Evolutionary conservation across 2,797 vertebrate species (phyloP).

Genomic region (Decapterus maruadsi): DNA sequence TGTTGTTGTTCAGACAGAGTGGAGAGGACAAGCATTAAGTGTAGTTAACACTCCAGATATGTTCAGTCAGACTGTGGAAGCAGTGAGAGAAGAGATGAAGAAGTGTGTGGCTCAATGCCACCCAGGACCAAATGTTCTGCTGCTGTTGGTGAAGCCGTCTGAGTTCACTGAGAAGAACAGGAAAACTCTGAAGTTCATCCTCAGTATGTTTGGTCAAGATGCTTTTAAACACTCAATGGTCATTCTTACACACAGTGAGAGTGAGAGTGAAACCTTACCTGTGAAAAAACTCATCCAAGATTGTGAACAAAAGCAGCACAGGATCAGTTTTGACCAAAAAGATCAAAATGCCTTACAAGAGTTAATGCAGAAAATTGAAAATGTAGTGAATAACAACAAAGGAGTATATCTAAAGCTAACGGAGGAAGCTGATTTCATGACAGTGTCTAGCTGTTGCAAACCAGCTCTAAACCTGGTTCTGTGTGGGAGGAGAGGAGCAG

Average conservation of each 20-base stretch:
- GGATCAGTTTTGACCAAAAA: too few relatives aligned
- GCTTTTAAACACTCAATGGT: conserved; percentile 38
- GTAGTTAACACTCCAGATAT: conserved; percentile 39
- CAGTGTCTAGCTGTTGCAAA: neutral
- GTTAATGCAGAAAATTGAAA: conserved; percentile 20
- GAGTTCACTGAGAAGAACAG: conserved; percentile 32
- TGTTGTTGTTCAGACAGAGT: neutral
- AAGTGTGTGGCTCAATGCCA: neutral
- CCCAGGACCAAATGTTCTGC: conserved; percentile 54
- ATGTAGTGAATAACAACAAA: too few relatives aligned
- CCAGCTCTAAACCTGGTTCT: conserved; percentile 36
- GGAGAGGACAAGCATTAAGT: conserved; percentile 12
- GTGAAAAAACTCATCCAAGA: neutral
- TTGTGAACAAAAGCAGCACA: neutral
- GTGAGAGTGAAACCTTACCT: accelerated
- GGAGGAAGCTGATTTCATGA: too few relatives aligned
- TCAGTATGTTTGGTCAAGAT: conserved; percentile 41
- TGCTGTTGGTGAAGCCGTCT: conserved; percentile 53
- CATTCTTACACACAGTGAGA: neutral
- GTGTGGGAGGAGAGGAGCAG: conserved; percentile 44
- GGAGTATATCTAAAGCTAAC: too few relatives aligned
- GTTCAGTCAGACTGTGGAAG: neutral
- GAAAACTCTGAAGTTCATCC: conserved; percentile 33
- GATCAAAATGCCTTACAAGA: too few relatives aligned
- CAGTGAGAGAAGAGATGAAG: neutral